A percentile compares a stretch with the other conserved stretches of the same genome.
Evolutionary conservation across 1,140 invertebrate species (phyloP).

Genomic region (Trichonephila clavipes): DNA sequence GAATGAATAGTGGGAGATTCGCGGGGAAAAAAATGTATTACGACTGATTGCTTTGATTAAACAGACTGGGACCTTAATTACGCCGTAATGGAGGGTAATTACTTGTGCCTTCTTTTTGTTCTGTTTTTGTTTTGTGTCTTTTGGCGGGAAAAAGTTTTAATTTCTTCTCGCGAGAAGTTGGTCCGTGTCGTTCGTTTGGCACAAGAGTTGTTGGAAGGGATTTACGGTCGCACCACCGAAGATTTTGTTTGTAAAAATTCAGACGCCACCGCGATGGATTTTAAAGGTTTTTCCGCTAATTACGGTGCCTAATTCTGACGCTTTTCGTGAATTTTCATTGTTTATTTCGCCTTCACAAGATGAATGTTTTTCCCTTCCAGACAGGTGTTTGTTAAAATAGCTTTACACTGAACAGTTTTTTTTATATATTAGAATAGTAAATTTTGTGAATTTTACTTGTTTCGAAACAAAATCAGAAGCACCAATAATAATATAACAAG

Average conservation of each 20-base stretch:
- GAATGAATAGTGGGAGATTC: neutral
- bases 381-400: neutral
- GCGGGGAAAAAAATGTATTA: slow-evolving; percentile 45
- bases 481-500: too few relatives aligned
- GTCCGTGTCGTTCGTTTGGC: neutral
- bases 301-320: slow-evolving; percentile 43
- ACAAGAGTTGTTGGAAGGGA: neutral
- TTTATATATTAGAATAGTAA: neutral
- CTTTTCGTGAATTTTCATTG: neutral
- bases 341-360: neutral
- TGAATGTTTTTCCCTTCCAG: too few relatives aligned
- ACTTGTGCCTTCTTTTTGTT: slow-evolving; percentile 15
- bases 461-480: too few relatives aligned
- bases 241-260: slow-evolving; percentile 56
- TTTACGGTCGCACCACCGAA: slow-evolving; percentile 23
- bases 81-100: slow-evolving; percentile 62
- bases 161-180: neutral
- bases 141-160: slow-evolving; percentile 27
- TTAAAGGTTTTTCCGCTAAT: slow-evolving; percentile 42
- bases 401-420: neutral
- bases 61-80: slow-evolving; percentile 55
- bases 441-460: too few relatives aligned
- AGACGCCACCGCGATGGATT: neutral
- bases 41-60: slow-evolving; percentile 65
- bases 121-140: neutral